A percentile compares a stretch with the other conserved stretches of the same genome.
Conservation (phyloP, 1,140 invertebrate species). For the Drosophila malerkotliana region DNA sequence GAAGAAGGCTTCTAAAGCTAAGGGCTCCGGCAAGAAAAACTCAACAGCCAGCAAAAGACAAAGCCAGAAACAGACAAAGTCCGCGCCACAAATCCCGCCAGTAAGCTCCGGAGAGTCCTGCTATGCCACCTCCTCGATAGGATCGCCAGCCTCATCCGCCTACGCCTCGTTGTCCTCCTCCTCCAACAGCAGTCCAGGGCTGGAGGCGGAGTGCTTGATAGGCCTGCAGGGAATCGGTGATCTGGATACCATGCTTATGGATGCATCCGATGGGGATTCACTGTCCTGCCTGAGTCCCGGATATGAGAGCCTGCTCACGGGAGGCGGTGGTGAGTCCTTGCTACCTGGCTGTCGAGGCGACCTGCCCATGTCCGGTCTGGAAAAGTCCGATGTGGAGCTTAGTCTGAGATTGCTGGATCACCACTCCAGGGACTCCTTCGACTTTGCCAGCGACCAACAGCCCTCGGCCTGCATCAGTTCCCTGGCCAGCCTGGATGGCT, state of each 20-base stretch:
- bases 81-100: conserved; percentile 9
- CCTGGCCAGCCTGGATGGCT: conserved; percentile 65
- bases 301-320: conserved; percentile 45
- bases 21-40: conserved; percentile 39
- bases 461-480: conserved; percentile 80
- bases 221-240: conserved; percentile 56
- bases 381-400: conserved; percentile 73
- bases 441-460: conserved; percentile 69
- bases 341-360: conserved; percentile 58
- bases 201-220: conserved; percentile 54
- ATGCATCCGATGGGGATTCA: conserved; percentile 86
- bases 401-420: conserved; percentile 76
- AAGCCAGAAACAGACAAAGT: conserved; percentile 43
- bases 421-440: conserved; percentile 66
- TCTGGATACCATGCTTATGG: conserved; percentile 83
- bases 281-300: conserved; percentile 80
- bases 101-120: conserved; percentile 61
- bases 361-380: conserved; percentile 61
- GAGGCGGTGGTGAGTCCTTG: conserved; percentile 19
- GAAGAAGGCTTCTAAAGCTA: conserved; percentile 25
- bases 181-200: conserved; percentile 27
- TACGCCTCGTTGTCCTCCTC: conserved; percentile 40
- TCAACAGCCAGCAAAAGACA: conserved; percentile 40
- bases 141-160: conserved; percentile 60
- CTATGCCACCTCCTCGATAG: conserved; percentile 65